Evolutionary conservation across 2,888 invertebrate species (phyloP).

Genomic region (Drosophila algonquin): DNA sequence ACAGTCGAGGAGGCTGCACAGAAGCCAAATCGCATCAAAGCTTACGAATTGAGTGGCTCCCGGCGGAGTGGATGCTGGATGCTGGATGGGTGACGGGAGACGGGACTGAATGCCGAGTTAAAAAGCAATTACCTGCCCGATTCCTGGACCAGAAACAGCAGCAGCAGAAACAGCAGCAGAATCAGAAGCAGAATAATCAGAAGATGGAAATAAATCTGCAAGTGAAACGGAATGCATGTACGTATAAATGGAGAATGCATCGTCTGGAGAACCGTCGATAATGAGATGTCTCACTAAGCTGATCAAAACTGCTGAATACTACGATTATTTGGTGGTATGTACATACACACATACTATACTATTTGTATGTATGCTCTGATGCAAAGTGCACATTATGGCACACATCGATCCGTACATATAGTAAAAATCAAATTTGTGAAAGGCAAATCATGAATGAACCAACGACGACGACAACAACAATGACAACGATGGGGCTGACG

Average conservation of each 20-base stretch:
- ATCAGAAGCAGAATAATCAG: conserved; percentile 21
- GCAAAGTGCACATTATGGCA: conserved; percentile 34
- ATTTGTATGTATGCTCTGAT: conserved; percentile 27
- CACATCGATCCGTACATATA: conserved; percentile 19
- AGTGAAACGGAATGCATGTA: conserved; percentile 24
- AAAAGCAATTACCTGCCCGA: conserved; percentile 62
- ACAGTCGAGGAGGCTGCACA: conserved; percentile 73
- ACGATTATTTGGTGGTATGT: not conserved
- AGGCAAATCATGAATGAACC: conserved; percentile 68
- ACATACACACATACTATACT: no score
- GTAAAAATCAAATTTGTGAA: conserved; percentile 65
- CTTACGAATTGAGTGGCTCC: conserved; percentile 57
- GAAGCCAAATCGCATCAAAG: conserved; percentile 81
- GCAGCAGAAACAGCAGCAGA: conserved; percentile 27
- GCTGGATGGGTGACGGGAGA: not conserved
- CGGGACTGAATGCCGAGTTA: conserved; percentile 33
- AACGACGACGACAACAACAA: conserved; percentile 51
- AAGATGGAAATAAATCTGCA: conserved; percentile 16
- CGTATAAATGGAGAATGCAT: conserved; percentile 23
- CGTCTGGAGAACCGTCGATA: conserved; percentile 26
- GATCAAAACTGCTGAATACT: conserved; percentile 50
- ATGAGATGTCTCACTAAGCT: conserved; percentile 67
- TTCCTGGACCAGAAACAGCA: conserved; percentile 37
- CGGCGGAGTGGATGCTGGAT: conserved; percentile 36
- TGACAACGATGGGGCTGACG: conserved; percentile 50